Evolutionary conservation across 2,113 vertebrate species (phyloP).

Genomic region (Catharus bicknelli): DNA sequence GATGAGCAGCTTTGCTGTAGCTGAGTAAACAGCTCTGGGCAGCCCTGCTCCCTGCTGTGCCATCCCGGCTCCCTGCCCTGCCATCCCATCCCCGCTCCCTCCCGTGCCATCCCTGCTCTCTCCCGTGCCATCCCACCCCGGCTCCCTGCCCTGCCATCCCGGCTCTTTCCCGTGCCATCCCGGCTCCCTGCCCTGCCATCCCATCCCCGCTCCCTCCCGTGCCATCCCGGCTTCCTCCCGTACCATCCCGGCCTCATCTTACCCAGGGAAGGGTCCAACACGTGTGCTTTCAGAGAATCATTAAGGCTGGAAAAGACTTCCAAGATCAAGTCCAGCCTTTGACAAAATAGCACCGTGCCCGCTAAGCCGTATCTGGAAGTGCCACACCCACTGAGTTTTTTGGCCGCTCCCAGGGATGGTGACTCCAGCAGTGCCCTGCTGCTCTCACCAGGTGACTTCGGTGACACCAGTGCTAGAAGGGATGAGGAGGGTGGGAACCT

Average conservation of each 20-base stretch:
- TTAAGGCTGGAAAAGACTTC: not conserved
- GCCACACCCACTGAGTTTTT: not conserved
- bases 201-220: too few relatives aligned
- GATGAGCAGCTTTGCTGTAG: slow-evolving; percentile 12
- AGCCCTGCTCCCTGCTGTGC: not conserved
- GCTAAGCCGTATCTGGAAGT: accelerated
- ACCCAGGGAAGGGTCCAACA: not conserved
- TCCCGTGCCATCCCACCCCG: too few relatives aligned
- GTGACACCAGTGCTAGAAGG: not conserved
- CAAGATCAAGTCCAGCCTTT: not conserved
- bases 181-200: not conserved
- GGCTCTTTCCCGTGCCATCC: not conserved
- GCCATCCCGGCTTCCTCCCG: accelerated
- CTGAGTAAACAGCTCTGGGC: not conserved
- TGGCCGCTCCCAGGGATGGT: not conserved
- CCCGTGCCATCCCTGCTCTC: not conserved
- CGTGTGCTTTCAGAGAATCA: not conserved
- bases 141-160: too few relatives aligned
- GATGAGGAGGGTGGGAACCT: not conserved
- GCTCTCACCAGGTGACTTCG: too few relatives aligned
- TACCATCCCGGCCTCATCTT: not conserved
- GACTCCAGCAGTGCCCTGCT: not conserved
- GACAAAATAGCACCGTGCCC: not conserved
- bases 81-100: not conserved
- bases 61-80: not conserved